Evolutionary conservation across 2,113 vertebrate species (phyloP).

Genomic region (Synchiropus splendidus): DNA sequence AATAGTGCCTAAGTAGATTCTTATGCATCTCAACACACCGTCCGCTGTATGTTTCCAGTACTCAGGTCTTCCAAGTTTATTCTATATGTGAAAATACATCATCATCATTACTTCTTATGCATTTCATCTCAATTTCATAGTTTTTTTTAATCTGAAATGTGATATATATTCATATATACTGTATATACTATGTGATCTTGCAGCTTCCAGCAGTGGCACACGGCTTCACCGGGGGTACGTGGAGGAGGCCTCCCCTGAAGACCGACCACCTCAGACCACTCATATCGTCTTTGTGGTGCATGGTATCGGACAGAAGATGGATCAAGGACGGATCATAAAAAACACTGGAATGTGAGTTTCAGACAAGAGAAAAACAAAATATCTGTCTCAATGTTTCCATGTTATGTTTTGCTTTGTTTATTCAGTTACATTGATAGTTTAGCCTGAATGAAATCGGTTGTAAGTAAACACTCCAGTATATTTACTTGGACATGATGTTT

Average conservation of each 20-base stretch:
- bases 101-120: no score
- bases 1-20: slow-evolving; percentile 16
- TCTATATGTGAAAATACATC: neutral
- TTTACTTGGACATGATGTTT: no score
- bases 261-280: slow-evolving; percentile 87
- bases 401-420: no score
- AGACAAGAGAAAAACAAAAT: no score
- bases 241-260: slow-evolving; percentile 90
- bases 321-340: slow-evolving; percentile 97
- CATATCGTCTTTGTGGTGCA: slow-evolving; percentile 98
- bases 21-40: slow-evolving; percentile 11
- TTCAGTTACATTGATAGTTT: no score
- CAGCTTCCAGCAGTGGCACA: slow-evolving; percentile 97
- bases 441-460: no score
- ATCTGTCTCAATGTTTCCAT: no score
- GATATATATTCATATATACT: no score
- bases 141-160: no score
- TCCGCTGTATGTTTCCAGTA: neutral
- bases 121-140: no score
- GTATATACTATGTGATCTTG: no score
- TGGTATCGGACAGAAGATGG: slow-evolving; percentile 98
- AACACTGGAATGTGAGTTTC: slow-evolving; percentile 94
- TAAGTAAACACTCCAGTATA: no score
- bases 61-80: neutral
- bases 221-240: slow-evolving; percentile 92